Base-by-base conservation (phyloP, 2,113 vertebrate species). In the Xiphophorus couchianus region DNA sequence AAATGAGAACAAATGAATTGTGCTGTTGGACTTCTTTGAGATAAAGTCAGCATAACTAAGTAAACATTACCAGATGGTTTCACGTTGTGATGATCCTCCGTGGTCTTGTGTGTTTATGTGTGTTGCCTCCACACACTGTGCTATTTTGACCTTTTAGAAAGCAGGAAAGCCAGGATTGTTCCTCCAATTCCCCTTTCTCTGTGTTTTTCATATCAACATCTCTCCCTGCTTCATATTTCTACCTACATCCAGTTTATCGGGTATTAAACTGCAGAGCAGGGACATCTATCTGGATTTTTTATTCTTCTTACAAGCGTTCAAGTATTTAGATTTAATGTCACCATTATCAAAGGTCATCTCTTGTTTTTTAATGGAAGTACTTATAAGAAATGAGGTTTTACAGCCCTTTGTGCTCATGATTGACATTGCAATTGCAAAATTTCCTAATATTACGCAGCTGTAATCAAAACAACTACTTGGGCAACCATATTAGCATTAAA, bases 141-240 rank as follows among this genome's bases (percentile, higher is more conserved):
- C 85, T 86, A 89, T 87, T 87, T 68, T 84, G 90, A 92, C 90
- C 88, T 93, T 90, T 90, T 61, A 74, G 84, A 81, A 84, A 89
- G 76, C 77, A 74, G 76, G 27, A 3, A 14, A 51, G 39, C 7
- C n/a, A 30, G 72, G 63, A 74, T 73, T 33, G 19, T 73, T 54
- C 60, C 17, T 69, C 48, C 60, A 27, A 77, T 15, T 42, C 66
- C 22, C 37, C 62, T 66, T 10, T 0, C 2, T 25, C 14, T 74
- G 73, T 33, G 6, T 35, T 73, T 71, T 54, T 62, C 17, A 29
- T 48, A 35, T 39, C 4, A 64, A 27, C 13, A 29, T 35, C 15
- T 70, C 27, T 69, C 4, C 71, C 27, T 78, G 28, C 27, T 39
- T 28, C 39, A 65, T 35, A 19, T 62, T 75, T 4, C 25, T 2